Evolutionary conservation across 2,797 vertebrate genomes (phyloP).

Genomic region (Nasua narica): DNA sequence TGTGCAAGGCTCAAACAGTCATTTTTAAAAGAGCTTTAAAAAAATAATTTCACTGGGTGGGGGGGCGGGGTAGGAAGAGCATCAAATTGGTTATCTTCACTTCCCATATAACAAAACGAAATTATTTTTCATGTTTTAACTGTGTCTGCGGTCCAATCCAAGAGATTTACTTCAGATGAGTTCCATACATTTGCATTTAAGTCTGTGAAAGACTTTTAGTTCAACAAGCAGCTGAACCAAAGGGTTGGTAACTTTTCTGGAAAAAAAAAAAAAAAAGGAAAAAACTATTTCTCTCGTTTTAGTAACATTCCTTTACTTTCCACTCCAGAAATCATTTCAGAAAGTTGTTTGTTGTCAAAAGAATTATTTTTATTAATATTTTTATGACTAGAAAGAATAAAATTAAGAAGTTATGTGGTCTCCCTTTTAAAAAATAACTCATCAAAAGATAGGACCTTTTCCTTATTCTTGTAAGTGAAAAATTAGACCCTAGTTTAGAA

Average conservation of each 20-base stretch:
- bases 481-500: not conserved
- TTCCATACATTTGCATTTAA: not conserved
- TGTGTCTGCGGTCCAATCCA: not conserved
- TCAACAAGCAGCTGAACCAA: not conserved
- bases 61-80: not conserved
- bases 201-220: not conserved
- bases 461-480: not conserved
- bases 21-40: not conserved
- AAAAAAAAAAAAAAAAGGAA: not conserved
- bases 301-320: not conserved
- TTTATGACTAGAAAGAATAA: constrained; percentile 4
- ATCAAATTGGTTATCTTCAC: not conserved
- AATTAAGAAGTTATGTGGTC: not conserved
- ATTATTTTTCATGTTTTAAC: not conserved
- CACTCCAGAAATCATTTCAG: constrained; percentile 13
- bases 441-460: not conserved
- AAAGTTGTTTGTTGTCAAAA: not conserved
- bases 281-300: not conserved
- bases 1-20: not conserved
- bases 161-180: not conserved
- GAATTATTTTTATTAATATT: not conserved
- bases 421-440: not conserved
- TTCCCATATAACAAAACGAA: not conserved
- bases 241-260: not conserved
- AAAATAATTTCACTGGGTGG: not conserved